Conservation (phyloP, 2,797 vertebrate genomes). For the Pangasius larnaudii region DNA sequence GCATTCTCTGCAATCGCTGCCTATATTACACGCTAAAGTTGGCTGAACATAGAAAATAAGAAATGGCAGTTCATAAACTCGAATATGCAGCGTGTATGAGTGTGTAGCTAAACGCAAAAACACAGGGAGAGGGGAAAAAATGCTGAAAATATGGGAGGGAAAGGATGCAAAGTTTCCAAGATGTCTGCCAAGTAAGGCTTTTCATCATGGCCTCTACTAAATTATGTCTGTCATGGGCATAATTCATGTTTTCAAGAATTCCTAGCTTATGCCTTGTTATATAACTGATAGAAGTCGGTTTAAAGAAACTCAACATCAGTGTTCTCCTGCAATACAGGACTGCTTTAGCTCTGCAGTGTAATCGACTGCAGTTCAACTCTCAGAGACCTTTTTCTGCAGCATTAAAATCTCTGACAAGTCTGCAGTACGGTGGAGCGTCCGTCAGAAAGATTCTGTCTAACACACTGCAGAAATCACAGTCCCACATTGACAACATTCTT, state of each 20-base stretch:
- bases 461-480: slow-evolving; percentile 40
- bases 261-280: neutral
- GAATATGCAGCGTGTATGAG: neutral
- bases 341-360: neutral
- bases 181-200: slow-evolving; percentile 24
- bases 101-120: neutral
- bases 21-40: neutral
- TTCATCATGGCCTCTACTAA: slow-evolving; percentile 7
- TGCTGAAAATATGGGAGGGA: neutral
- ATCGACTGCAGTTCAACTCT: slow-evolving; percentile 8
- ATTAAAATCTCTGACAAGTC: slow-evolving; percentile 35
- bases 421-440: slow-evolving; percentile 21
- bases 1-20: neutral
- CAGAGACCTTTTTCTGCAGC: neutral
- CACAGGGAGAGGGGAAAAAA: neutral
- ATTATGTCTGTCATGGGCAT: neutral
- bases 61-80: neutral
- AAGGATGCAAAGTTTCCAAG: slow-evolving; percentile 13
- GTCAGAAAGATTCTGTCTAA: slow-evolving; percentile 40
- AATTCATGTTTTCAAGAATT: slow-evolving; percentile 8
- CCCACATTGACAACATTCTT: slow-evolving; percentile 40
- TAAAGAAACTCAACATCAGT: neutral
- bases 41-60: neutral
- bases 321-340: neutral
- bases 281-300: neutral